Base-by-base conservation (phyloP, 2,888 invertebrate species). In the Patella ulyssiponensis region DNA sequence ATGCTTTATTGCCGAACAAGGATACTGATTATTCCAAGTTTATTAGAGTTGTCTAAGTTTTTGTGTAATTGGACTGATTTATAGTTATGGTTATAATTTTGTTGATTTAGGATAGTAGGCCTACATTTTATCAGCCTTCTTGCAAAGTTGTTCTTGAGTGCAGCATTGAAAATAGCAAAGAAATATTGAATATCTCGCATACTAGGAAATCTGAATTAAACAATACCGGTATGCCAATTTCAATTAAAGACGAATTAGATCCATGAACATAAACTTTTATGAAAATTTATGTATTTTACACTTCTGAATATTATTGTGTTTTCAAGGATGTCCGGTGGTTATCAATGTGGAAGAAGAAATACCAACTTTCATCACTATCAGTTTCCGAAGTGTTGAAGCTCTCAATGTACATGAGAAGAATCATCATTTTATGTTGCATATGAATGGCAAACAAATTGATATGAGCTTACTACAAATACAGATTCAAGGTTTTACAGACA, bases 401-500 rank as follows among this genome's bases (percentile, higher is more conserved):
- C 71, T 84, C 12, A 81, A 81, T 44, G 23, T 56, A 7, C 72
- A 77, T 7, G 75, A 79, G 77, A 53, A 81, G 76, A 74, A 73
- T 33, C 79, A 75, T 75, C 79, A 79, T 74, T 87, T 86, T 77
- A 77, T 88, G 58, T 83, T 89, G 20, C 85, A 88, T 77, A 82
- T 85, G 51, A 80, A 85, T 20, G 85, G 87, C 58, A 81, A 83
- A 56, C 76, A 84, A 71, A 79, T 87, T n/a, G 87, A 88, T 72
- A 71, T 82, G 33, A 83, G 82, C 76, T 81, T 86, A 71, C 76
- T 88, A 64, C 76, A 86, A 70, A 84, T 88, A 78, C 80, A 82
- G 72, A 87, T 90, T 74, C 84, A 85, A 89, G 88, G 90, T 90
- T 44, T 80, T 77, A 75, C 75, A n/a, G 73, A 77, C 72, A 14